Conservation (phyloP, 2,888 invertebrate genomes). For the Caenorhabditis angaria region DNA sequence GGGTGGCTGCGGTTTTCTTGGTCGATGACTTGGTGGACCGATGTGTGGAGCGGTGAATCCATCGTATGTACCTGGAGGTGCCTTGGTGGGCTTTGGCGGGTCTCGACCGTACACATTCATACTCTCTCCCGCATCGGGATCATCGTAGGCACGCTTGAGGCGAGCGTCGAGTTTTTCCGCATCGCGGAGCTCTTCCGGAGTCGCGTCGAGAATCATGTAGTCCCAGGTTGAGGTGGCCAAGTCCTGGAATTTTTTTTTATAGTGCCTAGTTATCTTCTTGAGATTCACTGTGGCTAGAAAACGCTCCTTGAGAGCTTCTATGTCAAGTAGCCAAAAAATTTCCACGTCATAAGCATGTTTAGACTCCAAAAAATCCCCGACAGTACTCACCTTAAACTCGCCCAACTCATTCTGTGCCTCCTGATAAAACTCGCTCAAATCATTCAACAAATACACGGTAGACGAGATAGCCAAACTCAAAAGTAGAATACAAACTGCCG, state of each 20-base stretch:
- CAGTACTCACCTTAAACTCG: slow-evolving; percentile 35
- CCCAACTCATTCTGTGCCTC: slow-evolving; percentile 34
- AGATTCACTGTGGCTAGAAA: no score
- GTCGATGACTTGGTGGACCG: slow-evolving; percentile 34
- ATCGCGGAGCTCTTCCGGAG: slow-evolving; percentile 36
- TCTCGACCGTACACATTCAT: slow-evolving; percentile 3
- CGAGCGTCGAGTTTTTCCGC: slow-evolving; percentile 20
- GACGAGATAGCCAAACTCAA: slow-evolving; percentile 26
- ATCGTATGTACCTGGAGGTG: slow-evolving; percentile 14
- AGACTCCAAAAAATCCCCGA: background rate
- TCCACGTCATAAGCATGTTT: background rate
- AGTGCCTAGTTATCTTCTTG: no score
- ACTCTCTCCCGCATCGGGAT: slow-evolving; percentile 2
- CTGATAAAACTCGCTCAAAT: slow-evolving; percentile 37
- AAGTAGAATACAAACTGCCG: slow-evolving; percentile 27
- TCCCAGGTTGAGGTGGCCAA: slow-evolving; percentile 48
- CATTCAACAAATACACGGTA: slow-evolving; percentile 32
- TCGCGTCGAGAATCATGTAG: slow-evolving; percentile 36
- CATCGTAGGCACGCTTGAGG: slow-evolving; percentile 27
- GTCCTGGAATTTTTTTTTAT: slow-evolving; percentile 30
- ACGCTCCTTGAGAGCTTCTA: no score
- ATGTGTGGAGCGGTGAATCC: slow-evolving; percentile 26
- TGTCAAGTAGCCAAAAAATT: background rate
- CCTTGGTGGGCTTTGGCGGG: slow-evolving; percentile 7
- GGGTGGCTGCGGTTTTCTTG: slow-evolving; percentile 28